phyloP scores from a whole-genome alignment of 1,140 invertebrate genomes.

The Geopemphigus sp. region DNA sequence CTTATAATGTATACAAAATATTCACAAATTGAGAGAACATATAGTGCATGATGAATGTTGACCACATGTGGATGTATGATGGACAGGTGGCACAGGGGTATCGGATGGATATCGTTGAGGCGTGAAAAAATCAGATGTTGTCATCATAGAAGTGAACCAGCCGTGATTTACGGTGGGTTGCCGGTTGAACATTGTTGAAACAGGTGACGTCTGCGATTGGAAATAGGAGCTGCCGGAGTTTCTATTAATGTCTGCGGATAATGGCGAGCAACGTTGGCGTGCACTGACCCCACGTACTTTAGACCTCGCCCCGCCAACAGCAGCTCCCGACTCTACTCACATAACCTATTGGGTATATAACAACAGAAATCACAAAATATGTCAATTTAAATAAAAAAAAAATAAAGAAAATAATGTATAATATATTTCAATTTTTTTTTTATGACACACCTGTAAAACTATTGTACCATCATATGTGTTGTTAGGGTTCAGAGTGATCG shows the following conservation, averaged over 20 bases:
- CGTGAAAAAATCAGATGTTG: slow-evolving; percentile 54
- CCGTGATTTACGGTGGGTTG: slow-evolving; percentile 54
- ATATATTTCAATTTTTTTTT: slow-evolving; percentile 7
- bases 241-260: slow-evolving; percentile 53
- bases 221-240: slow-evolving; percentile 49
- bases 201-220: slow-evolving; percentile 27
- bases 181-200: slow-evolving; percentile 51
- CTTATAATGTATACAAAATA: background rate
- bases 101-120: slow-evolving; percentile 31
- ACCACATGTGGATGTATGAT: slow-evolving; percentile 55
- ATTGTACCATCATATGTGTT: slow-evolving; percentile 85
- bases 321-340: slow-evolving; percentile 54
- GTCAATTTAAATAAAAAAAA: background rate
- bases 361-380: background rate
- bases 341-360: slow-evolving; percentile 56
- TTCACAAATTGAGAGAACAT: slow-evolving; percentile 60
- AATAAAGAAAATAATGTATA: background rate
- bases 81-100: slow-evolving; percentile 25
- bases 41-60: slow-evolving; percentile 59
- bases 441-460: slow-evolving; percentile 69
- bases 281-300: slow-evolving; percentile 52
- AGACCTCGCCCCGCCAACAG: slow-evolving; percentile 53
- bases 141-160: slow-evolving; percentile 55
- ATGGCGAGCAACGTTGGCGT: slow-evolving; percentile 37
- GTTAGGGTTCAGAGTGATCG: slow-evolving; percentile 79